These are phyloP conservation scores for human DNA, from an alignment of 2,113 vertebrate genomes.

Conservation along the genomic window DNA sequence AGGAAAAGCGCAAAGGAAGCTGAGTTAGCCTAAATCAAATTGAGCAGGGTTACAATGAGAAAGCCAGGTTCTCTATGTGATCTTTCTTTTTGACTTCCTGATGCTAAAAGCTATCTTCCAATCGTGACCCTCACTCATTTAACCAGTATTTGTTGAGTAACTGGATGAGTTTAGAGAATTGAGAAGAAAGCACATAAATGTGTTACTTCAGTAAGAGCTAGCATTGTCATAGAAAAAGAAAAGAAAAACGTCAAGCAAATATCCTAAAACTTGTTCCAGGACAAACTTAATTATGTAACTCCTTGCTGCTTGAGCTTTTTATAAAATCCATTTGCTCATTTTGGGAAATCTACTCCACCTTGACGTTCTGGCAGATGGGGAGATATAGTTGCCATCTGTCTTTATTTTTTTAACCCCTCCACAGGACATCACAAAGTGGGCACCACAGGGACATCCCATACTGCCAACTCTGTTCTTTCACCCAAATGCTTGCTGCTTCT, in stretches of 20 bases:
- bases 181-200: background rate
- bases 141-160: background rate
- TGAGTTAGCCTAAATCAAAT: background rate
- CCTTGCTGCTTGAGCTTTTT: background rate
- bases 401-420: slow-evolving; percentile 81
- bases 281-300: background rate
- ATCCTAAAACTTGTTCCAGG: background rate
- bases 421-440: slow-evolving; percentile 62
- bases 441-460: slow-evolving; percentile 47
- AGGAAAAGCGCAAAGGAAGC: background rate
- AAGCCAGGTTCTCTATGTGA: background rate
- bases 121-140: background rate
- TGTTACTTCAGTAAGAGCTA: background rate
- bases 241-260: background rate
- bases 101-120: background rate
- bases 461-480: slow-evolving; percentile 76
- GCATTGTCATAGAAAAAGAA: background rate
- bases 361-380: slow-evolving; percentile 73
- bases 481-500: slow-evolving; percentile 68
- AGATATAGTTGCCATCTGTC: slow-evolving; percentile 79
- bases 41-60: background rate
- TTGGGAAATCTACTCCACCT: slow-evolving; percentile 58
- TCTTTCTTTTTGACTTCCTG: background rate
- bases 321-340: slow-evolving; percentile 38
- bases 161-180: background rate